Evolutionary conservation across 1,140 invertebrate genomes (phyloP).

Genomic region (Eriocheir sinensis): DNA sequence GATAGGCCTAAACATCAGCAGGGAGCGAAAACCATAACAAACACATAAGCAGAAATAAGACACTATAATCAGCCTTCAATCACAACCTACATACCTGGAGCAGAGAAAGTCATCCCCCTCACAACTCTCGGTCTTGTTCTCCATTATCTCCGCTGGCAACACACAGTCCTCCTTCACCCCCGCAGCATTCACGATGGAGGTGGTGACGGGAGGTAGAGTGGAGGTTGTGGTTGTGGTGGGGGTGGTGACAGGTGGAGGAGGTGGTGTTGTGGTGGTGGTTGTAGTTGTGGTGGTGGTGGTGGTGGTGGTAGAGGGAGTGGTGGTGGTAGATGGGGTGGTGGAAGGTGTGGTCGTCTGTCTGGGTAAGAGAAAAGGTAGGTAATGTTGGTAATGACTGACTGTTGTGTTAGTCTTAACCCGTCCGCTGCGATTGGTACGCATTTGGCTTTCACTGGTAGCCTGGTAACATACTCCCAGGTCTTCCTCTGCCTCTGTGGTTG

Average conservation of each 20-base stretch:
- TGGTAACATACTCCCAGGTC: too few relatives aligned
- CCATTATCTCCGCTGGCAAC: not conserved
- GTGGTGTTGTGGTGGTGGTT: not conserved
- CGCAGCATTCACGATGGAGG: not conserved
- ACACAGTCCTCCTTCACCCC: not conserved
- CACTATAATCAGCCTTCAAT: too few relatives aligned
- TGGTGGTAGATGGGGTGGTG: not conserved
- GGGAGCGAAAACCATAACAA: too few relatives aligned
- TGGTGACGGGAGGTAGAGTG: not conserved
- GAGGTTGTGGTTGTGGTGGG: not conserved
- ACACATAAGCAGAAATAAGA: too few relatives aligned
- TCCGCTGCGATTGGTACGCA: too few relatives aligned
- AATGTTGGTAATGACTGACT: too few relatives aligned
- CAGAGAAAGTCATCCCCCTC: not conserved
- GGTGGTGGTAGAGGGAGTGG: not conserved
- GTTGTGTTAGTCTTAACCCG: too few relatives aligned
- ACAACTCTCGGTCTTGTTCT: not conserved
- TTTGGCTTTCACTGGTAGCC: too few relatives aligned
- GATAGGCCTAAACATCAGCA: too few relatives aligned
- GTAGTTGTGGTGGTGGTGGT: not conserved
- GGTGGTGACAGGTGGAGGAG: not conserved
- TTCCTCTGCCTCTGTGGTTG: too few relatives aligned
- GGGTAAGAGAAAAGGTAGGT: not conserved
- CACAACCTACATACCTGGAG: not conserved
- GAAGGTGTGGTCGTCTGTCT: not conserved